phyloP scores from a whole-genome alignment of 2,113 vertebrate species.

The Mesocricetus auratus region DNA sequence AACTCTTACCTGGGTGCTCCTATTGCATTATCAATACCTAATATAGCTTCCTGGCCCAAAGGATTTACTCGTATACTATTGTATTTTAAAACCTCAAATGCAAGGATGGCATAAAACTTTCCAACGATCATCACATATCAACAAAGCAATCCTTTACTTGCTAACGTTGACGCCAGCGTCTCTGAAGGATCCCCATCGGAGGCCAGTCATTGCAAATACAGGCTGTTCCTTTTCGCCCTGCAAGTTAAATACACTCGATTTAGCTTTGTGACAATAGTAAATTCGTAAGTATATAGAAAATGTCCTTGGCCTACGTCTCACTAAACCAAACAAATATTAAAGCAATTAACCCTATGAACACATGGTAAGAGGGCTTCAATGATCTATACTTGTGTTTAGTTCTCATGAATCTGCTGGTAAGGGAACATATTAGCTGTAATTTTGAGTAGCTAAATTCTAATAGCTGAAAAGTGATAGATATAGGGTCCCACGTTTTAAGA shows the following conservation, averaged over 20 bases:
- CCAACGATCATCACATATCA: background rate
- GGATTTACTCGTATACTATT: background rate
- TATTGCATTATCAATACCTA: background rate
- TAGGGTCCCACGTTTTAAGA: background rate
- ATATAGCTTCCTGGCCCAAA: background rate
- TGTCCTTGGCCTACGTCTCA: background rate
- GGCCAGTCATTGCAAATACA: constrained; percentile 94
- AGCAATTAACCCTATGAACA: background rate
- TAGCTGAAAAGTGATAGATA: background rate
- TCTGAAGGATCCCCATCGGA: constrained; percentile 97
- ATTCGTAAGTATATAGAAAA: background rate
- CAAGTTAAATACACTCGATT: constrained; percentile 69
- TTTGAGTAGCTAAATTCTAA: background rate
- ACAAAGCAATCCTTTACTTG: constrained; percentile 90
- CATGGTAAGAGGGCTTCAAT: background rate
- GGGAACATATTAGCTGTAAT: background rate
- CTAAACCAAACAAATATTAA: constrained; percentile 10
- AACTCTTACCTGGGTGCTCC: background rate
- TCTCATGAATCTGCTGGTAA: constrained; percentile 12
- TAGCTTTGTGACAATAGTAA: background rate
- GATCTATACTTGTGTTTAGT: background rate
- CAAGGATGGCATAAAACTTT: background rate
- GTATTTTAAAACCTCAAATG: constrained; percentile 1
- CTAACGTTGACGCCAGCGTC: constrained; percentile 92
- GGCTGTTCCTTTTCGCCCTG: constrained; percentile 97